Evolutionary conservation across 2,888 invertebrate species (phyloP).

Genomic region (Nomada goodeniana): DNA sequence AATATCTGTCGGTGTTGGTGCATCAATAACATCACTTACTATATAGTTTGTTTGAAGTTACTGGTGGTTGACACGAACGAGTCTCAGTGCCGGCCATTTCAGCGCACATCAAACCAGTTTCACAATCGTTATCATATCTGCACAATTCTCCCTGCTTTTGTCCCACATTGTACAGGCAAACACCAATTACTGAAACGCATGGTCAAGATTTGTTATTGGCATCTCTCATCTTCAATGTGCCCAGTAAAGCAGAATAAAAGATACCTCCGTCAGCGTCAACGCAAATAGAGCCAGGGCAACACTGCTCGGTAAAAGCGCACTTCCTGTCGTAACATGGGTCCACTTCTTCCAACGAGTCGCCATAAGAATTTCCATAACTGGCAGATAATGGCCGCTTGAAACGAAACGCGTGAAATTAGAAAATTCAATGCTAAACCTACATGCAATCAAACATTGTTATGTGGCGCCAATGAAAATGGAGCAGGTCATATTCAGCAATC

Average conservation of each 20-base stretch:
- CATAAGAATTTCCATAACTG: conserved; percentile 79
- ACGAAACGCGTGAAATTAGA: conserved; percentile 29
- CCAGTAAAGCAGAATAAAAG: background rate
- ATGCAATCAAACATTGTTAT: conserved; percentile 17
- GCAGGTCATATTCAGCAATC: conserved; percentile 29
- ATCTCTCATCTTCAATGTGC: background rate
- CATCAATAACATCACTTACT: conserved; percentile 81
- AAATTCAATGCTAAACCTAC: background rate
- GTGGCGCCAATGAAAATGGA: conserved; percentile 20
- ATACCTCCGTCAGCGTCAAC: conserved; percentile 88
- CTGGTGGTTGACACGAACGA: conserved; percentile 92
- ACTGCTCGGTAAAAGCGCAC: conserved; percentile 92
- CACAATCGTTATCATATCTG: conserved; percentile 93
- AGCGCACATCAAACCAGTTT: conserved; percentile 92
- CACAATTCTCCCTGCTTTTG: conserved; percentile 93
- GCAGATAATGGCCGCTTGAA: conserved; percentile 76
- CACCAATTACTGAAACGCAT: conserved; percentile 86
- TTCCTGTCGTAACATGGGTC: conserved; percentile 91
- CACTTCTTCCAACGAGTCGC: conserved; percentile 84
- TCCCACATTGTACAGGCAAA: conserved; percentile 89
- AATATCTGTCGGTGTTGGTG: background rate
- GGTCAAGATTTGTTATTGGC: background rate
- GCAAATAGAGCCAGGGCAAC: conserved; percentile 93
- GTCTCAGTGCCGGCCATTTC: conserved; percentile 88
- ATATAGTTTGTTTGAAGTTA: conserved; percentile 92